These are phyloP conservation scores for Laupala kohalensis DNA, from an alignment of 1,140 invertebrate genomes.

Conservation along the genomic window DNA sequence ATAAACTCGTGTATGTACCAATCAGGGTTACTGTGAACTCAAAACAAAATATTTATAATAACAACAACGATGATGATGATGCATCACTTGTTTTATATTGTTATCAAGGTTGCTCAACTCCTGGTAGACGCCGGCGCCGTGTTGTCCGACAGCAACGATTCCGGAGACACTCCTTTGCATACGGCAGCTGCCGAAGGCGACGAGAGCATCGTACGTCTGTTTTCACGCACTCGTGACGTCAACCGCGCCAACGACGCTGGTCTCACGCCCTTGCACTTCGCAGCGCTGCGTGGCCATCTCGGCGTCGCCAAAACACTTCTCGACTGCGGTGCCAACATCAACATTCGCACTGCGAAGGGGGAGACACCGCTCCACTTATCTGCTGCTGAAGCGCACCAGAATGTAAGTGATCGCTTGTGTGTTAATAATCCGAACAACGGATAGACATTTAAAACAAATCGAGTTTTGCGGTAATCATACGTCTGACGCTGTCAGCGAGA, in stretches of 20 bases:
- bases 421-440: too few species aligned
- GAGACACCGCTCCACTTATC: background rate
- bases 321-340: background rate
- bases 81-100: too few species aligned
- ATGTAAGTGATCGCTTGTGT: too few species aligned
- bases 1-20: too few species aligned
- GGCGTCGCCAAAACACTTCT: background rate
- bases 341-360: background rate
- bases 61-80: too few species aligned
- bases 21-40: too few species aligned
- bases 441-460: too few species aligned
- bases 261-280: conserved; percentile 1
- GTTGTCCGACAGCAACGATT: background rate
- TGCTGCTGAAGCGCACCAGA: background rate
- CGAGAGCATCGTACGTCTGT: background rate
- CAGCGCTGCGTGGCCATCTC: background rate
- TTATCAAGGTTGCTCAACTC: background rate
- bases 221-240: background rate
- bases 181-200: background rate
- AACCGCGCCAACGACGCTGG: background rate
- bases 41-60: too few species aligned
- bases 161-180: background rate
- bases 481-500: too few species aligned
- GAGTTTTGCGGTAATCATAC: too few species aligned
- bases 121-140: background rate